These are phyloP conservation scores for Caradrina kadenii DNA, from an alignment of 2,888 invertebrate species.

Conservation along the genomic window DNA sequence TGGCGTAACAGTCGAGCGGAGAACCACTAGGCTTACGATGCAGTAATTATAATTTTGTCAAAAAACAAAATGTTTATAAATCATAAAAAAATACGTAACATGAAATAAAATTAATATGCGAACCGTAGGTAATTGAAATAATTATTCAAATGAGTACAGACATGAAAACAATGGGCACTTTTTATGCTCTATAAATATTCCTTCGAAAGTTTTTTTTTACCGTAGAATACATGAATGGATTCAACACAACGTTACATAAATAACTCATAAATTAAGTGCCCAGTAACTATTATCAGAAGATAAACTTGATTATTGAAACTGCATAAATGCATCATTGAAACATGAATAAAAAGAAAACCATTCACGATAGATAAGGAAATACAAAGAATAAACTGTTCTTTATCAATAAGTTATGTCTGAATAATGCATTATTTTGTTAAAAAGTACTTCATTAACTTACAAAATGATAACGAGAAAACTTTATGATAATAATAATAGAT, in stretches of 20 bases:
- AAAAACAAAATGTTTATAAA: background rate
- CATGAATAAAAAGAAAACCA: slow-evolving; percentile 41
- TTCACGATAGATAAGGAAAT: slow-evolving; percentile 55
- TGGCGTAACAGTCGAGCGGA: too few species aligned
- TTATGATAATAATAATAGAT: background rate
- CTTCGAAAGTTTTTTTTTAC: background rate
- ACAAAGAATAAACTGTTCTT: slow-evolving; percentile 42
- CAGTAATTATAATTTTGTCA: too few species aligned
- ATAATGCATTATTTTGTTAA: slow-evolving; percentile 25
- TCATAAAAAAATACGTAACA: too few species aligned
- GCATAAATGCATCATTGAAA: slow-evolving; percentile 49
- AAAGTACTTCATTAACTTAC: slow-evolving; percentile 19
- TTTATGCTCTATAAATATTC: slow-evolving; percentile 1
- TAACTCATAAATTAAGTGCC: slow-evolving; percentile 2
- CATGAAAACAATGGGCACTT: slow-evolving; percentile 11
- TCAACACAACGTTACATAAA: background rate
- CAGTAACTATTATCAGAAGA: slow-evolving; percentile 13
- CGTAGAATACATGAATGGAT: background rate
- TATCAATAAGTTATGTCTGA: slow-evolving; percentile 18
- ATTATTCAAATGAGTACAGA: slow-evolving; percentile 1
- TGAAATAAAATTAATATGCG: background rate
- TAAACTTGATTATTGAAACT: slow-evolving; percentile 28
- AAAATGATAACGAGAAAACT: slow-evolving; percentile 10
- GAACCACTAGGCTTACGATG: too few species aligned
- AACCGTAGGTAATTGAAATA: slow-evolving; percentile 5